A percentile compares a stretch with the other conserved stretches of the same genome.
Conservation (phyloP, 2,797 vertebrate species). For the Amblyopsis hoosieri region DNA sequence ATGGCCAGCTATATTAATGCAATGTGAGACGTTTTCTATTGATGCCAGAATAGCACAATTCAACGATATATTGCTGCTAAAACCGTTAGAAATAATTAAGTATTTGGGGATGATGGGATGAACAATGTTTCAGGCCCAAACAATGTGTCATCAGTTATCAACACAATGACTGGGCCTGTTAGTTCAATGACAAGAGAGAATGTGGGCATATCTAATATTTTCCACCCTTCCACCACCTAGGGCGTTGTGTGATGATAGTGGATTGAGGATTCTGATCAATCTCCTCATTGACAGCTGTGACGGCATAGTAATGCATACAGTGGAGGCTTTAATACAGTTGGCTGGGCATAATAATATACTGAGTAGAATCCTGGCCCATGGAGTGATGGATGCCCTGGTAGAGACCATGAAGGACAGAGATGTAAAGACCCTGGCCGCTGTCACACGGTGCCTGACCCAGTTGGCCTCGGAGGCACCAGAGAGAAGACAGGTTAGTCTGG, state of each 20-base stretch:
- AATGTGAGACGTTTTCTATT: constrained; percentile 68
- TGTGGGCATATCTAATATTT: background rate
- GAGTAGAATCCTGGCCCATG: constrained; percentile 60
- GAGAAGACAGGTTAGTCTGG: constrained; percentile 77
- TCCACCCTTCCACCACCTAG: constrained; percentile 59
- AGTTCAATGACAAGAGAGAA: background rate
- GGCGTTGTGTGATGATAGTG: constrained; percentile 78
- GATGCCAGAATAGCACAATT: no score
- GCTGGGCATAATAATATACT: constrained; percentile 80
- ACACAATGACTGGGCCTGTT: no score
- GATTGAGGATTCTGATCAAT: constrained; percentile 75
- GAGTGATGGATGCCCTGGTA: constrained; percentile 73
- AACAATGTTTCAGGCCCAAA: no score
- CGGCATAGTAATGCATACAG: constrained; percentile 71
- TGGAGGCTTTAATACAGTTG: constrained; percentile 82
- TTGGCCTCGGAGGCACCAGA: constrained; percentile 79
- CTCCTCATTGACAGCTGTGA: constrained; percentile 71
- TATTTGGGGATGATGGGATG: no score
- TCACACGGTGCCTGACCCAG: constrained; percentile 69
- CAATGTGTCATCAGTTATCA: no score
- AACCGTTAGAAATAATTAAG: no score
- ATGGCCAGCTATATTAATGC: constrained; percentile 79
- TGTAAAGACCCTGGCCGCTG: constrained; percentile 75
- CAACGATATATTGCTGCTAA: no score
- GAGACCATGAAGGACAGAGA: constrained; percentile 72